Evolutionary conservation across 2,888 invertebrate genomes (phyloP), one percentile per base, ranked within the genome.

Genomic region (Drosophila aldrichi): DNA sequence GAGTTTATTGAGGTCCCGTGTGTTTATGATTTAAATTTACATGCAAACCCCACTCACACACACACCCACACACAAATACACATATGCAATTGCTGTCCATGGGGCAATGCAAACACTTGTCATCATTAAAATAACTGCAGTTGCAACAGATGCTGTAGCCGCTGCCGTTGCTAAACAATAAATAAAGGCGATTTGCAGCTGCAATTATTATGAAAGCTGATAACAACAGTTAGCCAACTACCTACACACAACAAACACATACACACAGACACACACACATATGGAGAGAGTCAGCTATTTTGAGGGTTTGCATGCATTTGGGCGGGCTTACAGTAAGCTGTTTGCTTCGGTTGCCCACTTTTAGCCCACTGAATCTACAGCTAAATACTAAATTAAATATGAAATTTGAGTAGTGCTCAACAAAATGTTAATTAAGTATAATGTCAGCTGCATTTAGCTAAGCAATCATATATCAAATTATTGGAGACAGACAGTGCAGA

Each of bases 201-300:
- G 89, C 89, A 85, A 89, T 87, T 85, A 89, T 85, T 88, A 85
- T 88, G 85, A 87, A 80, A 76, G 74, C 80, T 76, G 89, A 84
- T 80, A 89, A 88, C 77, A 77, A 75, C 67, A 79, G 65, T 79
- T 63, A 71, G 79, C 70, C 58, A 67, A 79, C 65, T 64, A 80
- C 55, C 79, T 76, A 78, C 44, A 44, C 41, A 52, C 65, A 65
- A 64, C 25, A 64, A 48, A 59, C 20, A 57, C 43, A 64, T 32
- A 61, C 43, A 54, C 41, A 44, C 44, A 48, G 18, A 57, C 43
- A 62, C 36, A 61, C 44, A 58, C 25, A 60, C 29, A 62, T n/a
- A 57, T 51, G 59, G 9, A 54, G 41, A 20, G n/a, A 49, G 36
- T 54, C 40, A 20, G 40, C 59, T 72, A 64, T 65, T 74, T 52